Percentiles rank a stretch among this genome's conserved stretches.
Evolutionary conservation across 2,113 vertebrate genomes (phyloP).

Genomic region (Columba livia): DNA sequence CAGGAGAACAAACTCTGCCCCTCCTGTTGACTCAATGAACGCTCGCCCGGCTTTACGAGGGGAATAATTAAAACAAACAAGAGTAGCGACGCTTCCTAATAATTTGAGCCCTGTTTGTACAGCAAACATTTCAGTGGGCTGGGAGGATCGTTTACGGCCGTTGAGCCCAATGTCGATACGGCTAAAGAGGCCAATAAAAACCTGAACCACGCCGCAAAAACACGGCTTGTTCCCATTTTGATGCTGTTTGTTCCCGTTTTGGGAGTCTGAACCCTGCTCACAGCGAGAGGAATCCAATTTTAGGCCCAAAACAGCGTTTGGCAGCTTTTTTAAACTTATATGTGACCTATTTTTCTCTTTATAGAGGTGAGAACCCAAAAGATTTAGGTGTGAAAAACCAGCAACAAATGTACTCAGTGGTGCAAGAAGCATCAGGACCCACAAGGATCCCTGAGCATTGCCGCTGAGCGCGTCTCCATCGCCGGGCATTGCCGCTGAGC

Average conservation of each 20-base stretch:
- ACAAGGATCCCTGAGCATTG: too few species aligned
- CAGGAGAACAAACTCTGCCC: neutral
- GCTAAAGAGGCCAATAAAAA: neutral
- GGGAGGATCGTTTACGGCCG: neutral
- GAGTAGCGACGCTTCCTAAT: neutral
- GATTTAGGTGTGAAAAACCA: neutral
- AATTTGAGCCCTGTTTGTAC: neutral
- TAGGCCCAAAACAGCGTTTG: neutral
- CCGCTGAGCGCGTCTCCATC: too few species aligned
- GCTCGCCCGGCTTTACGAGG: neutral
- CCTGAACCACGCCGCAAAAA: neutral
- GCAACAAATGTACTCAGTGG: neutral
- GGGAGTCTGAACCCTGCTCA: rapidly evolving
- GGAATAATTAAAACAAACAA: neutral
- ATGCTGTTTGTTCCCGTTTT: too few species aligned
- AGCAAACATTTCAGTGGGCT: neutral
- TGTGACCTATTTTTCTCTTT: neutral
- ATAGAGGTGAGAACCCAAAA: neutral
- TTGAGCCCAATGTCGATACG: neutral
- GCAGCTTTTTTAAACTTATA: neutral
- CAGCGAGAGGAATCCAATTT: neutral
- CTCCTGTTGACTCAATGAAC: neutral
- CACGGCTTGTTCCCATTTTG: rapidly evolving
- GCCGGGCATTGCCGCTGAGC: rapidly evolving
- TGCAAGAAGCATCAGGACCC: rapidly evolving